Conservation (phyloP, 2,113 vertebrate genomes). For the Terrapene triunguis region DNA sequence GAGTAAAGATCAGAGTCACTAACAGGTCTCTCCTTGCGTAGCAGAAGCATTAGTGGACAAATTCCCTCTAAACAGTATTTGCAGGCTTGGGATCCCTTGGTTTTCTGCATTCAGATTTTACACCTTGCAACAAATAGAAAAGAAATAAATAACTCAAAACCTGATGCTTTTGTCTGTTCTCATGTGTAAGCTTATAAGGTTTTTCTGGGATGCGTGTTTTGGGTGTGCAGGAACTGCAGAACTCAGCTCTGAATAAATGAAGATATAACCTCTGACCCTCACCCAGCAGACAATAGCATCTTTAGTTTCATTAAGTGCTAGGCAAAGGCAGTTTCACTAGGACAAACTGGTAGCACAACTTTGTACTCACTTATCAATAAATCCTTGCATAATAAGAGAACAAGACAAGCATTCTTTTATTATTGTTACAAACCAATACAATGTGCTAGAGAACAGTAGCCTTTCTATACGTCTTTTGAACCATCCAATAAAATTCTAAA, state of each 20-base stretch:
- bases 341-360: neutral
- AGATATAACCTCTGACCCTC: neutral
- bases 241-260: neutral
- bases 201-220: neutral
- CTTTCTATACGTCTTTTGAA: neutral
- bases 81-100: neutral
- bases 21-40: neutral
- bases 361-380: neutral
- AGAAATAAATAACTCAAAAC: neutral
- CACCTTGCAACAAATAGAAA: neutral
- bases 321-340: neutral
- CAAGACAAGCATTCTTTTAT: neutral
- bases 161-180: neutral
- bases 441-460: rapidly evolving
- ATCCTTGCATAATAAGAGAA: neutral
- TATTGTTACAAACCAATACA: neutral
- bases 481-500: rapidly evolving
- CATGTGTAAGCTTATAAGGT: neutral
- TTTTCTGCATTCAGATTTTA: neutral
- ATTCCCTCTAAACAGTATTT: neutral
- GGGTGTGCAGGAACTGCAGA: neutral
- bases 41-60: neutral
- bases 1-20: neutral
- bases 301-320: neutral
- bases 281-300: neutral